phyloP scores from a whole-genome alignment of 2,113 vertebrate species.

The Myrmecophaga tridactyla region DNA sequence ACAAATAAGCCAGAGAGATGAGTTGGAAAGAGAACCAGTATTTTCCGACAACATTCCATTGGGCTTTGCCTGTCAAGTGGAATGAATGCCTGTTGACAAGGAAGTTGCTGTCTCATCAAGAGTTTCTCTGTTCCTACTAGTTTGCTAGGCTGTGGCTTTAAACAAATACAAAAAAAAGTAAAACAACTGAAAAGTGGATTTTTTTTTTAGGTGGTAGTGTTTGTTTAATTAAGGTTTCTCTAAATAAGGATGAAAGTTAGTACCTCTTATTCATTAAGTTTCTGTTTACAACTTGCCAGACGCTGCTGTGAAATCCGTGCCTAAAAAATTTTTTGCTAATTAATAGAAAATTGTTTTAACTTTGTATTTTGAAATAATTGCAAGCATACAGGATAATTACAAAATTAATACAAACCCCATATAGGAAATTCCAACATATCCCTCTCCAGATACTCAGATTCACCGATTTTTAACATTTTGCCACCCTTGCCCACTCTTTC shows the following conservation, averaged over 20 bases:
- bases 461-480: too few species aligned
- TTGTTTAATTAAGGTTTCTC: conserved; percentile 2
- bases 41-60: conserved; percentile 41
- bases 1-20: conserved; percentile 54
- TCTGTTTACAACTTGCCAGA: background rate
- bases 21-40: conserved; percentile 34
- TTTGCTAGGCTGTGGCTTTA: conserved; percentile 18
- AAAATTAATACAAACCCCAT: too few species aligned
- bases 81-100: background rate
- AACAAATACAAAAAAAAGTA: background rate
- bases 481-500: too few species aligned
- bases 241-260: background rate
- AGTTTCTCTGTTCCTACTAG: background rate
- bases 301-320: background rate
- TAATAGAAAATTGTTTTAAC: too few species aligned
- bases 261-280: background rate
- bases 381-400: too few species aligned
- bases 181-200: background rate
- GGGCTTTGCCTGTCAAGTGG: conserved; percentile 60
- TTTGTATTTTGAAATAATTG: too few species aligned
- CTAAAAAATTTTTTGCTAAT: background rate
- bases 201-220: background rate
- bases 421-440: too few species aligned
- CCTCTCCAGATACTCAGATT: too few species aligned
- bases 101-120: conserved; percentile 61